phyloP scores from a whole-genome alignment of 2,113 vertebrate species.

The Brachionichthys hirsutus region DNA sequence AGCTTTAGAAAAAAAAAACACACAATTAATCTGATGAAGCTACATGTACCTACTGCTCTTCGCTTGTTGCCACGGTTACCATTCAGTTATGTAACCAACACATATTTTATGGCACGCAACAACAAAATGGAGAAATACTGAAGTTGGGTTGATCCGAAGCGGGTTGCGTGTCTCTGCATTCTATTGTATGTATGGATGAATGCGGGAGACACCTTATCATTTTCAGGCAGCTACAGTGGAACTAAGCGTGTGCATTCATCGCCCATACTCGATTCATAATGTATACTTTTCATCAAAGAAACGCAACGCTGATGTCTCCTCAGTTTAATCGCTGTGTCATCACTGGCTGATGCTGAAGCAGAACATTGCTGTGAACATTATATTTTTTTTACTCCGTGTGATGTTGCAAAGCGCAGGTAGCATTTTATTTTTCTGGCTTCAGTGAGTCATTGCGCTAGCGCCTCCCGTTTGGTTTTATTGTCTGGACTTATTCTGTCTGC shows the following conservation, averaged over 20 bases:
- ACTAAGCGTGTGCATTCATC: conserved; percentile 25
- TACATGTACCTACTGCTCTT: background rate
- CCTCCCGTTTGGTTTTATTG: background rate
- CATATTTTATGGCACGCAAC: background rate
- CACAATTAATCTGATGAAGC: background rate
- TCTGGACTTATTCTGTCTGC: conserved; percentile 35
- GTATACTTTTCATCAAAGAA: conserved; percentile 21
- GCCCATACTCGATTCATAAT: conserved; percentile 9
- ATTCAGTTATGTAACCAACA: background rate
- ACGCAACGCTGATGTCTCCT: conserved; percentile 3
- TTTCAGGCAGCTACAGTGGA: conserved; percentile 34
- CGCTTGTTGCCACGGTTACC: conserved; percentile 15
- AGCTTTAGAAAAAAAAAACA: background rate
- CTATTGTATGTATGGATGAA: background rate
- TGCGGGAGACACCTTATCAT: conserved; percentile 18
- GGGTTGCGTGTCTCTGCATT: conserved; percentile 6
- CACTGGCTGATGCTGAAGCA: conserved; percentile 11
- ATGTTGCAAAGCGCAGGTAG: background rate
- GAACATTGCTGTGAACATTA: conserved; percentile 2
- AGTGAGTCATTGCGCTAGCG: conserved; percentile 15
- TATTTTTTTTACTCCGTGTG: too few species aligned
- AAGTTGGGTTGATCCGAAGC: background rate
- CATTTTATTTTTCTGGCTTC: background rate
- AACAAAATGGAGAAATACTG: background rate
- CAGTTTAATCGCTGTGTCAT: conserved; percentile 26